Percentiles rank a stretch among this genome's conserved stretches.
phyloP scores from a whole-genome alignment of 2,888 invertebrate genomes.

The Dryadula phaetusa region DNA sequence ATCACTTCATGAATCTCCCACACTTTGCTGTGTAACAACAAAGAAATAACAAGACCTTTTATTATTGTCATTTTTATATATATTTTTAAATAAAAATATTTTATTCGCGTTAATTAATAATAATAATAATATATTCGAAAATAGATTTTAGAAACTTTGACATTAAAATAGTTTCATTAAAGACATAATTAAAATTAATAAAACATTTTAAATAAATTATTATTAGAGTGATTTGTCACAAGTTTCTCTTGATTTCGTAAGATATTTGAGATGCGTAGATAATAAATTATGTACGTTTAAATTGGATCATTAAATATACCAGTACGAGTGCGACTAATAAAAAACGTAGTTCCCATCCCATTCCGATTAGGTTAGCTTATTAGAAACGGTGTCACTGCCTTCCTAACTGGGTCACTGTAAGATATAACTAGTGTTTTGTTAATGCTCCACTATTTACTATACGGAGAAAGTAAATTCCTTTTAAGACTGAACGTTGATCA shows the following conservation, averaged over 20 bases:
- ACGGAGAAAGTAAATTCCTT: constrained; percentile 37
- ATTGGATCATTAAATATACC: constrained; percentile 14
- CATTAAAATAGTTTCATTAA: too few relatives aligned
- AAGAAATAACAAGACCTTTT: too few relatives aligned
- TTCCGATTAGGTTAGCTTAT: constrained; percentile 41
- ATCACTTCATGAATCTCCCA: not conserved
- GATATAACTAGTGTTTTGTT: constrained; percentile 43
- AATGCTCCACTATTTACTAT: constrained; percentile 33
- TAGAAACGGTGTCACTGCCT: constrained; percentile 42
- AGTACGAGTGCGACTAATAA: constrained; percentile 20
- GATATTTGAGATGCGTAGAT: not conserved
- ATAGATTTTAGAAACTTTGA: too few relatives aligned
- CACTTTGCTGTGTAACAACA: too few relatives aligned
- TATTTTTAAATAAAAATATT: too few relatives aligned
- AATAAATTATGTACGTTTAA: not conserved
- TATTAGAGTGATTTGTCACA: not conserved
- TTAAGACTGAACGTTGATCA: constrained; percentile 31
- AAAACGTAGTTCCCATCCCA: constrained; percentile 30
- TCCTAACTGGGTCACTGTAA: constrained; percentile 41
- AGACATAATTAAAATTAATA: not conserved
- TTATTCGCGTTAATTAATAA: too few relatives aligned
- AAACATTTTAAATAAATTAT: not conserved
- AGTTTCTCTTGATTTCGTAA: not conserved
- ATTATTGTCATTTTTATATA: too few relatives aligned
- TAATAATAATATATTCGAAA: too few relatives aligned